Base-by-base conservation (phyloP, 2,113 vertebrate species). In the Chamaetylas fuelleborni region DNA sequence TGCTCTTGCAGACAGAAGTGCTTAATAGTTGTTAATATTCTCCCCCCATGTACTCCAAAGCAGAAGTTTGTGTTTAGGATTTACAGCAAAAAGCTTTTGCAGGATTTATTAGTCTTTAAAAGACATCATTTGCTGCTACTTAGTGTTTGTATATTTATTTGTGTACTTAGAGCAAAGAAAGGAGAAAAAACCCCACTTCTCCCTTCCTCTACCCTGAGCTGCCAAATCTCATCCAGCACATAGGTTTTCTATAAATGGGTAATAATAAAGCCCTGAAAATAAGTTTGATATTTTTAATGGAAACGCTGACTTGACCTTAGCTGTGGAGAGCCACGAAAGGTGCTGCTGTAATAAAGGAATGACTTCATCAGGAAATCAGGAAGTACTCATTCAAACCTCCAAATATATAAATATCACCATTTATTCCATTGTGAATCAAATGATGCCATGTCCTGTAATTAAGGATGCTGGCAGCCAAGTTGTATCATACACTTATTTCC, bases 361-460 rank as follows among this genome's bases (percentile, higher is more conserved):
- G 97, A 98, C 97, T 98, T 98, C 96, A 98, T 97, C 98, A 97
- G 97, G 98, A 97, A 97, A 97, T 97, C 96, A 98, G 97, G 97
- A 98, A 98, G 98, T 98, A 97, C 98, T 98, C 96, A 97, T 97
- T 97, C 91, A 94, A 94, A 97, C 93, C 96, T 97, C 95, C 95
- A 98, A 97, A 98, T 97, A 92, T 97, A 98, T 96, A 97, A 98
- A 98, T 97, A 98, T 96, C 97, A 77, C 92, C 97, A 96, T 98
- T 97, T 97, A 98, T 98, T 97, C 96, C 96, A 85, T 93, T 96
- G 81, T 97, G 96, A 98, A 98, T 97, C 96, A 96, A 98, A 96
- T 98, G 96, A 97, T 97, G 97, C 95, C 97, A 98, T 26, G 97
- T 97, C 97, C 97, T 98, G 97, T 96, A 97, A 97, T 97, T 96